Evolutionary conservation across 2,113 vertebrate species (phyloP).

Genomic region (Chionis minor): DNA sequence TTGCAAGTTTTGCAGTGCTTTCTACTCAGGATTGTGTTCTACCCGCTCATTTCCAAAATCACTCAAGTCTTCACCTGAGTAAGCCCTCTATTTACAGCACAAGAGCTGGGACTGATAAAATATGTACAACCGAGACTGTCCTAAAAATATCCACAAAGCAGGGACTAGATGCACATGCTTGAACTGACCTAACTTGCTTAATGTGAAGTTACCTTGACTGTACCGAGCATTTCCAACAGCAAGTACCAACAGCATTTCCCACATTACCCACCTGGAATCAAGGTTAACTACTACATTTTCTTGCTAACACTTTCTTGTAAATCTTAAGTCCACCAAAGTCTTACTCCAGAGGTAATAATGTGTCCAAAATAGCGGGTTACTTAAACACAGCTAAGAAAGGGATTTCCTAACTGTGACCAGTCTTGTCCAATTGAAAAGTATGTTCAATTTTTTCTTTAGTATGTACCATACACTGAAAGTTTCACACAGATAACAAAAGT

Average conservation of each 20-base stretch:
- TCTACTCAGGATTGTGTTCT: background rate
- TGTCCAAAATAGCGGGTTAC: background rate
- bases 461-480: background rate
- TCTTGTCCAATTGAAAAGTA: background rate
- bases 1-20: background rate
- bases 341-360: background rate
- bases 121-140: fast-evolving
- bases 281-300: background rate
- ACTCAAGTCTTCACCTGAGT: background rate
- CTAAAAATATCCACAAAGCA: background rate
- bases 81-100: background rate
- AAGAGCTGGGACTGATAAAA: background rate
- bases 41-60: background rate
- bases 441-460: background rate
- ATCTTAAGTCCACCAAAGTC: background rate
- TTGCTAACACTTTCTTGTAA: background rate
- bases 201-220: background rate
- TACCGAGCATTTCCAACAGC: background rate
- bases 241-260: background rate
- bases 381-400: background rate
- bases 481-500: background rate
- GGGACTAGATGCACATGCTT: background rate
- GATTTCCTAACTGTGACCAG: fast-evolving
- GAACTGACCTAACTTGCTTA: background rate
- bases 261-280: background rate